Conservation (phyloP, 2,797 vertebrate species). For the Neopelma chrysocephalum region DNA sequence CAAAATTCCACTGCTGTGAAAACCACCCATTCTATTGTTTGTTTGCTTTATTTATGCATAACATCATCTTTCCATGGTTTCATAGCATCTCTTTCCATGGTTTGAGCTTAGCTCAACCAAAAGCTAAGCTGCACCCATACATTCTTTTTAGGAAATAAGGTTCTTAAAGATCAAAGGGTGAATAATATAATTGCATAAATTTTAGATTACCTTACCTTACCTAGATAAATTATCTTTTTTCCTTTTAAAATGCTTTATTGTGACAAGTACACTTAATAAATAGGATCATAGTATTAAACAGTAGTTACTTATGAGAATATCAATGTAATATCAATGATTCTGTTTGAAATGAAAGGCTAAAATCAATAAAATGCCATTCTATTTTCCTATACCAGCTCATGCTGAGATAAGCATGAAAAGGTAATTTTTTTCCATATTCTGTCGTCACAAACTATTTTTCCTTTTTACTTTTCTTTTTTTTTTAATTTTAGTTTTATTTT, state of each 20-base stretch:
- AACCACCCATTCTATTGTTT: neutral
- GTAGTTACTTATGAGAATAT: neutral
- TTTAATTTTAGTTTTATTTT: neutral
- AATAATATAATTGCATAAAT: neutral
- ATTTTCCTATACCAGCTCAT: neutral
- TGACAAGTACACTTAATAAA: neutral
- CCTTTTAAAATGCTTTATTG: neutral
- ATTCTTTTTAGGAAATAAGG: neutral
- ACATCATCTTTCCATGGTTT: neutral
- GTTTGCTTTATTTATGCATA: neutral
- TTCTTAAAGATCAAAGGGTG: neutral
- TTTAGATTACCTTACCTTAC: neutral
- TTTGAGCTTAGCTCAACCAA: neutral
- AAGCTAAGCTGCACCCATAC: neutral
- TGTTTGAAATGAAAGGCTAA: neutral
- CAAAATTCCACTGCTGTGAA: constrained; percentile 26
- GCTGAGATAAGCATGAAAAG: neutral
- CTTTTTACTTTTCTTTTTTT: too few species aligned
- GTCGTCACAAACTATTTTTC: neutral
- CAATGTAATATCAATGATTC: constrained; percentile 4
- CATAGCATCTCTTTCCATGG: neutral
- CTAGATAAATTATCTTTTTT: neutral
- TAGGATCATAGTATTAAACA: neutral
- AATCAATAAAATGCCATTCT: constrained; percentile 20
- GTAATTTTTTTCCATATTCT: neutral